A percentile compares a stretch with the other conserved stretches of the same genome.
Conservation (phyloP, 2,113 vertebrate genomes). For the Heterotis niloticus region DNA sequence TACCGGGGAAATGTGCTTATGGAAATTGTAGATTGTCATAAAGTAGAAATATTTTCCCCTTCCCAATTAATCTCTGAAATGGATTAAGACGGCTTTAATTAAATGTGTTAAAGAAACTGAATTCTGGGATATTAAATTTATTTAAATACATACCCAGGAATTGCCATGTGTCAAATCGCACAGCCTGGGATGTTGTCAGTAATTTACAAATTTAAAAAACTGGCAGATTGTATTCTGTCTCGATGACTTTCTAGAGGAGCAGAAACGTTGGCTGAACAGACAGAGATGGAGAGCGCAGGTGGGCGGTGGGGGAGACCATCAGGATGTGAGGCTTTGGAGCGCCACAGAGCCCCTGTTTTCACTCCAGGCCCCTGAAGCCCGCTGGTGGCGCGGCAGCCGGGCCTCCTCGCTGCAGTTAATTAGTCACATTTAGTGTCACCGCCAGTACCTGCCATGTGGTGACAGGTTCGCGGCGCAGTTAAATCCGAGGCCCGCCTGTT, state of each 20-base stretch:
- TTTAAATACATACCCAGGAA: not conserved
- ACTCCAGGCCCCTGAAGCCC: not conserved
- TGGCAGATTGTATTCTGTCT: not conserved
- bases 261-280: not conserved
- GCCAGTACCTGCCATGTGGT: conserved; percentile 54
- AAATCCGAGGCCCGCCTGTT: conserved; percentile 47
- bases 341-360: not conserved
- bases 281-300: not conserved
- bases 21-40: conserved; percentile 4
- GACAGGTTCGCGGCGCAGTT: conserved; percentile 46
- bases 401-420: conserved; percentile 56
- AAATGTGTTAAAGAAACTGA: conserved; percentile 1
- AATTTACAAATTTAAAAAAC: not conserved
- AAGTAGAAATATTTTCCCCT: conserved; percentile 3
- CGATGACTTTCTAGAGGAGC: not conserved
- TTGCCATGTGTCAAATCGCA: not conserved
- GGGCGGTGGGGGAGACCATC: not conserved
- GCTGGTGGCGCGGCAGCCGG: conserved; percentile 57
- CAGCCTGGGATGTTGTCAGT: not conserved
- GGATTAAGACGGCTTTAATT: conserved; percentile 11
- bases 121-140: not conserved
- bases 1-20: not conserved
- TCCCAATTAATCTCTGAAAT: conserved; percentile 11
- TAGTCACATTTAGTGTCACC: conserved; percentile 58
- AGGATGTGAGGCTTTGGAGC: not conserved